These are phyloP conservation scores for Thymelicus lineola DNA, from an alignment of 2,888 invertebrate species.

Conservation along the genomic window DNA sequence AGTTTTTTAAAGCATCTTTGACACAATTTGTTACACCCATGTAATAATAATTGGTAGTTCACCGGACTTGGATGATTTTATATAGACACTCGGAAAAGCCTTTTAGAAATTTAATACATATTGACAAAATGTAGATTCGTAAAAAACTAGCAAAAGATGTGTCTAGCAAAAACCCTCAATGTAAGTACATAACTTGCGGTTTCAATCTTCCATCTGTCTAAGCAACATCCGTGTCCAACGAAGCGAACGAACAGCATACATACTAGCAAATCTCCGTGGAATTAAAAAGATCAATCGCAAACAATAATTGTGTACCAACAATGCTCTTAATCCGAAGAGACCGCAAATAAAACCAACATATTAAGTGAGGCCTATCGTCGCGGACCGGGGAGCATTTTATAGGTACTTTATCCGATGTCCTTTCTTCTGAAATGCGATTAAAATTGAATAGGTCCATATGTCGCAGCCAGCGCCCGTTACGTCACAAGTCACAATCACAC, in stretches of 20 bases:
- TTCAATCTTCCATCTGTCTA: constrained; percentile 30
- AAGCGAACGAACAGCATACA: constrained; percentile 58
- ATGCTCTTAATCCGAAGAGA: constrained; percentile 69
- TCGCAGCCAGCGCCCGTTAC: constrained; percentile 77
- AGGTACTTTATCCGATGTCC: constrained; percentile 80
- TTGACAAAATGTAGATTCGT: too few species aligned
- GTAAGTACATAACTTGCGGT: constrained; percentile 12
- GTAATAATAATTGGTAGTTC: too few species aligned
- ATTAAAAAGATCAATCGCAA: constrained; percentile 80
- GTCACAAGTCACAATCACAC: constrained; percentile 84
- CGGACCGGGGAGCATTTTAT: constrained; percentile 69
- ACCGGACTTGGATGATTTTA: too few species aligned
- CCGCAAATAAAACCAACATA: constrained; percentile 82
- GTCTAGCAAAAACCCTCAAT: constrained; percentile 12
- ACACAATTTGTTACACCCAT: too few species aligned
- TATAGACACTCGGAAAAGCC: too few species aligned
- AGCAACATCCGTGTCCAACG: constrained; percentile 44
- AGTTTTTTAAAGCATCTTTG: too few species aligned
- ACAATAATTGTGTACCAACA: constrained; percentile 73
- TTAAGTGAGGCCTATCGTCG: constrained; percentile 72
- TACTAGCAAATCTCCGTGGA: constrained; percentile 61
- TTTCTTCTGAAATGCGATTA: constrained; percentile 85
- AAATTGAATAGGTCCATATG: constrained; percentile 85
- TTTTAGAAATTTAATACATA: too few species aligned
- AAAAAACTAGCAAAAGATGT: not conserved